Evolutionary conservation across 2,888 invertebrate genomes (phyloP).

Genomic region (Barypeithes pellucidus): DNA sequence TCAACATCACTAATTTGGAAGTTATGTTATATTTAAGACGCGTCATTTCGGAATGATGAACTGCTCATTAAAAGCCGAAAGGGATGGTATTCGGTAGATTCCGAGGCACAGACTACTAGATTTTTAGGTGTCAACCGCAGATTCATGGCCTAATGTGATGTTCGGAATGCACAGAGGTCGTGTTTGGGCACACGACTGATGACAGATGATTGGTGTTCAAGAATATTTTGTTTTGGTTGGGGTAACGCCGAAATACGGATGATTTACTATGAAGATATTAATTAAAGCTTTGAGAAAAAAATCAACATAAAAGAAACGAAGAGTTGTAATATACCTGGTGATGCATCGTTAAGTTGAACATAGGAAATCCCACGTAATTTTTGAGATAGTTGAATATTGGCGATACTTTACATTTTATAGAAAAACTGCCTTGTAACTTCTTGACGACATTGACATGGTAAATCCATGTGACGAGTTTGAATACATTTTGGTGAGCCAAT

Average conservation of each 20-base stretch:
- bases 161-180: constrained; percentile 63
- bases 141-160: constrained; percentile 62
- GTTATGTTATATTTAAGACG: constrained; percentile 28
- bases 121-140: constrained; percentile 34
- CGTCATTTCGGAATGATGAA: constrained; percentile 40
- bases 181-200: constrained; percentile 63
- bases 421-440: too few species aligned
- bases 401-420: too few species aligned
- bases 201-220: constrained; percentile 57
- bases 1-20: constrained; percentile 40
- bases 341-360: too few species aligned
- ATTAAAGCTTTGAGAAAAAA: not conserved
- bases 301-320: not conserved
- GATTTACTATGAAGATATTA: not conserved
- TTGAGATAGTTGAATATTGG: too few species aligned
- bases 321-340: not conserved
- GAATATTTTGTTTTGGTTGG: constrained; percentile 26
- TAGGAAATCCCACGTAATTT: too few species aligned
- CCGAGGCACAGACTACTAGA: constrained; percentile 31
- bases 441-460: too few species aligned
- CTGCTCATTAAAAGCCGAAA: constrained; percentile 58
- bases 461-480: too few species aligned
- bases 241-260: constrained; percentile 23
- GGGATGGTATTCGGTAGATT: constrained; percentile 48
- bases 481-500: too few species aligned